Evolutionary conservation across 2,888 invertebrate species (phyloP).

Genomic region (Pomacea canaliculata): DNA sequence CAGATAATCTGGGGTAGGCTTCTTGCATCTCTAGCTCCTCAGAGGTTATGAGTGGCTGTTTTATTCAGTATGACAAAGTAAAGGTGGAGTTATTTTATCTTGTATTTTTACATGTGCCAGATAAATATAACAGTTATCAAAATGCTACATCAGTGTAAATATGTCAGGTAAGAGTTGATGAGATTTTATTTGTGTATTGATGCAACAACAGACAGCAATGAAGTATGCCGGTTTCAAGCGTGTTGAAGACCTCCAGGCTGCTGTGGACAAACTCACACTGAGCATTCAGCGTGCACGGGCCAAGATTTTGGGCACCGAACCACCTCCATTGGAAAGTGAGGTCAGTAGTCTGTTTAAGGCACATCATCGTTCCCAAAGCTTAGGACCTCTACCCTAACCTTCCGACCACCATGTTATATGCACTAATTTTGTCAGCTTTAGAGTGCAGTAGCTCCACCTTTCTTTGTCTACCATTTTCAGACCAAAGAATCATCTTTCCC

Average conservation of each 20-base stretch:
- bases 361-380: background rate
- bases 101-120: too few species aligned
- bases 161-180: background rate
- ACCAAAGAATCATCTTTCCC: conserved; percentile 54
- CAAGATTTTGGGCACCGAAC: conserved; percentile 73
- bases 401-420: too few species aligned
- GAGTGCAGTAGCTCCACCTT: too few species aligned
- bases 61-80: too few species aligned
- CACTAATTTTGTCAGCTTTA: too few species aligned
- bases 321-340: conserved; percentile 77
- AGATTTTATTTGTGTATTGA: conserved; percentile 5
- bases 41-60: too few species aligned
- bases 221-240: conserved; percentile 82
- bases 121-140: too few species aligned
- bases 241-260: conserved; percentile 84
- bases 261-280: conserved; percentile 78
- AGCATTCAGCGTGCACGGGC: conserved; percentile 76
- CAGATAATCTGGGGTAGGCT: too few species aligned
- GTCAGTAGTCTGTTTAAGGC: conserved; percentile 39
- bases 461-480: conserved; percentile 11
- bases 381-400: too few species aligned
- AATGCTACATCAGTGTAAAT: too few species aligned
- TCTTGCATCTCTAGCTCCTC: too few species aligned
- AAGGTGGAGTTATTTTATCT: too few species aligned
- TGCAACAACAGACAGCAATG: conserved; percentile 76